Evolutionary conservation across 2,113 vertebrate species (phyloP).

Genomic region (Salvelinus alpinus): DNA sequence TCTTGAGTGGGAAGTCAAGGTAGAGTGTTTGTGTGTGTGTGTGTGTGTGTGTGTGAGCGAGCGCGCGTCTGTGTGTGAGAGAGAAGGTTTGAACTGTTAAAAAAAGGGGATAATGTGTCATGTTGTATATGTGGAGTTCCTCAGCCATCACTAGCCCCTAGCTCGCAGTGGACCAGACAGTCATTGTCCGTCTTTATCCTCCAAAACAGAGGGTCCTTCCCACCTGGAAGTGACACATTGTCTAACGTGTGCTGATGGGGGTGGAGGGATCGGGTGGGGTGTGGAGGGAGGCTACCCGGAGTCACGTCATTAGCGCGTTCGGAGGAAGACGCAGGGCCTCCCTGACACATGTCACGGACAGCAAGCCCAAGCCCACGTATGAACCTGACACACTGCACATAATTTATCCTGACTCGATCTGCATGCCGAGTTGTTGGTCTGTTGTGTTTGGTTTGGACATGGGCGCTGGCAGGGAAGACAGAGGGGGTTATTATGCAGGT

Average conservation of each 20-base stretch:
- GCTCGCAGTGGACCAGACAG: conserved; percentile 41
- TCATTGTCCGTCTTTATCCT: conserved; percentile 56
- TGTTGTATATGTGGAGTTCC: conserved; percentile 25
- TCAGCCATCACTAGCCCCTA: not conserved
- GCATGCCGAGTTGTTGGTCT: conserved; percentile 77
- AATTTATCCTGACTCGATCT: conserved; percentile 79
- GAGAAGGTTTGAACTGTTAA: conserved; percentile 52
- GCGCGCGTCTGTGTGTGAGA: conserved; percentile 15
- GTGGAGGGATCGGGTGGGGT: conserved; percentile 5
- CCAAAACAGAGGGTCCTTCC: conserved; percentile 24
- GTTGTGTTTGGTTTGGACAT: conserved; percentile 74
- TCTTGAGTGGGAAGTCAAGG: conserved; percentile 48
- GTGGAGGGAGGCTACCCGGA: conserved; percentile 62
- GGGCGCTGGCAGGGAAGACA: conserved; percentile 62
- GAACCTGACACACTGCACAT: conserved; percentile 77
- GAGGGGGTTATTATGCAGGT: conserved; percentile 64
- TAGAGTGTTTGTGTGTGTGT: conserved; percentile 14
- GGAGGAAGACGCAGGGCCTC: conserved; percentile 67
- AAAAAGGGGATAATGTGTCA: conserved; percentile 57
- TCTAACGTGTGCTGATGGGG: conserved; percentile 57
- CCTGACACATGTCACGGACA: conserved; percentile 81
- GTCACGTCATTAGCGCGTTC: conserved; percentile 74
- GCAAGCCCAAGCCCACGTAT: conserved; percentile 71
- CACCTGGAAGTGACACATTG: conserved; percentile 67
- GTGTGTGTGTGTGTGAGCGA: not conserved